phyloP scores from a whole-genome alignment of 2,797 vertebrate species.

The Luscinia megarhynchos region DNA sequence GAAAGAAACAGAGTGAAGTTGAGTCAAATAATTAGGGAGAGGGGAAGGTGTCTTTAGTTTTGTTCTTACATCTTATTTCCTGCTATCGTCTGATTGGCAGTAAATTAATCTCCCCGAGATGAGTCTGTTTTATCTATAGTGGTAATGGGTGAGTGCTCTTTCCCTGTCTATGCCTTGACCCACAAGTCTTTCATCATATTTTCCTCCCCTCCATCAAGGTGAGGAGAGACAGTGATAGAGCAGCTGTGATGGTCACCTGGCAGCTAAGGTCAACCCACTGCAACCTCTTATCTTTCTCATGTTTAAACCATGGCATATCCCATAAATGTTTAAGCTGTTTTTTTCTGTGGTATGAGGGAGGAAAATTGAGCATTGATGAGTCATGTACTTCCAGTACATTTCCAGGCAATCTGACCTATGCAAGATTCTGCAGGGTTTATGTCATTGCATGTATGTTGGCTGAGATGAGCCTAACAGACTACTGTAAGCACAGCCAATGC shows the following conservation, averaged over 20 bases:
- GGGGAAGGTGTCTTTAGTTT: not conserved
- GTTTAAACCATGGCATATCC: not conserved
- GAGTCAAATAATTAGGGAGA: not conserved
- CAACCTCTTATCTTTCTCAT: not conserved
- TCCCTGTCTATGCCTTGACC: not conserved
- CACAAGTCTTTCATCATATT: not conserved
- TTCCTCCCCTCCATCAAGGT: not conserved
- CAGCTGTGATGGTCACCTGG: not conserved
- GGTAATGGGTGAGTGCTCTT: not conserved
- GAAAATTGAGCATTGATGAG: not conserved
- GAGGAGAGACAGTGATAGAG: not conserved
- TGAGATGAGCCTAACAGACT: not conserved
- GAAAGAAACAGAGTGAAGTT: not conserved
- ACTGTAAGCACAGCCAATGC: not conserved
- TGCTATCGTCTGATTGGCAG: not conserved
- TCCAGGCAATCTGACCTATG: constrained; percentile 9
- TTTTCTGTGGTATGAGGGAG: not conserved
- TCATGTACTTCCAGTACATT: not conserved
- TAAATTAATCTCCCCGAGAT: not conserved
- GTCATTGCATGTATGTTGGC: not conserved
- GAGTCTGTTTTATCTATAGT: not conserved
- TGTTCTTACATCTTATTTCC: not conserved
- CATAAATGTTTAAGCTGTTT: not conserved
- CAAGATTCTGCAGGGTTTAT: constrained; percentile 9
- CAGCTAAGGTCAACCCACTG: not conserved